Base-by-base conservation (phyloP, 2,888 invertebrate genomes). In the Drosophila eohydei region DNA sequence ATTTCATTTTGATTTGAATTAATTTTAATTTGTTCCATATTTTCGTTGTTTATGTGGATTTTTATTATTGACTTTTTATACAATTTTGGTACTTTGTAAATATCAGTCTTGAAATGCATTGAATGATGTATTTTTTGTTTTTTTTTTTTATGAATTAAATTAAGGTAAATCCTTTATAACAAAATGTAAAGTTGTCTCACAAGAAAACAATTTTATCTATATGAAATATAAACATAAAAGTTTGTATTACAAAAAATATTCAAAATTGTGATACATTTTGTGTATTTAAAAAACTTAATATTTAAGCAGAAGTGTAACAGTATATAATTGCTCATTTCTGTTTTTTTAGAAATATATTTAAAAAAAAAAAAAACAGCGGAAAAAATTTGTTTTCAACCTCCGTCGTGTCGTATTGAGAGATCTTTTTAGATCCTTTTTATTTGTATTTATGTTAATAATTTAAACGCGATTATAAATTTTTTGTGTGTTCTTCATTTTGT, bases 31-130 rank as follows among this genome's bases (percentile, higher is more conserved):
- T 30, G 36, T 43, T 51, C 26, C 36, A 38, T 9, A 14, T 9
- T 43, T 34, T 34, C 43, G 26, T 7, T 36, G 36, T 7, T 50
- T 21, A 36, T 38, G n/a, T 50, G 21, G 50, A 28, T 41, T 66
- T 61, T 64, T 34, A 57, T 57, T 50, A 50, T 9, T 30, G 40
- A 56, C 51, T 51, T 62, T 36, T 52, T 65, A 48, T 40, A 64
- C 51, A 54, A 67, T 40, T 70, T 70, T 63, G 80, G 84, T 86
- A 89, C 52, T 91, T 87, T 84, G 92, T 92, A 92, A 90, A 92
- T 92, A 92, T 88, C 87, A 83, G 80, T 82, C 83, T 68, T 81
- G 83, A 50, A 67, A 48, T 54, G 60, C 32, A 59, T 59, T 78
- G 52, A 48, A 32, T 26, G 48, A 56, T 59, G 74, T 83, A 83